phyloP scores from a whole-genome alignment of 2,113 vertebrate genomes.

The Burhinus bistriatus region DNA sequence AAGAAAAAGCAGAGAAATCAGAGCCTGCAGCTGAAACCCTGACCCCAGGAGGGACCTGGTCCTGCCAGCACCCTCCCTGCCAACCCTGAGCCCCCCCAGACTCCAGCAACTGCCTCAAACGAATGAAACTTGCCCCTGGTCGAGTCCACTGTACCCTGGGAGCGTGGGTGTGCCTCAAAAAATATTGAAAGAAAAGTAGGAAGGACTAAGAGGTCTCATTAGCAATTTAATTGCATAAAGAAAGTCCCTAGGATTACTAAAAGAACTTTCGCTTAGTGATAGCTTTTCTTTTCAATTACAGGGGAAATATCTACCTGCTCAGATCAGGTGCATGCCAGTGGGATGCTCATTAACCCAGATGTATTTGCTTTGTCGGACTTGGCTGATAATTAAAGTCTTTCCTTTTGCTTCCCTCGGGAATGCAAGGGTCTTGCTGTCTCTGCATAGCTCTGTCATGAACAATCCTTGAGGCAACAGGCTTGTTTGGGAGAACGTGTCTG shows the following conservation, averaged over 20 bases:
- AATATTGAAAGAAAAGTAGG: neutral
- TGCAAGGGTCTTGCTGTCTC: neutral
- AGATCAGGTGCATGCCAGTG: neutral
- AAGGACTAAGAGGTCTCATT: neutral
- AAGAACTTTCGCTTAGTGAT: neutral
- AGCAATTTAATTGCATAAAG: neutral
- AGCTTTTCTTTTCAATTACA: neutral
- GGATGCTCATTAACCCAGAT: slow-evolving; percentile 34
- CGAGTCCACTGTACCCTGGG: neutral
- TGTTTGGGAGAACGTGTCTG: neutral
- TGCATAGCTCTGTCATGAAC: neutral
- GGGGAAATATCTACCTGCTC: neutral
- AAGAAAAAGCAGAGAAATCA: neutral
- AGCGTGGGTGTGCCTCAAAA: neutral
- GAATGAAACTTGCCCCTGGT: neutral
- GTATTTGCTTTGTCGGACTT: neutral
- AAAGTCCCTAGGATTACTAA: neutral
- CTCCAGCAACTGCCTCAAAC: neutral
- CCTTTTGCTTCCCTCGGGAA: neutral
- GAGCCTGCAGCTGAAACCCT: neutral
- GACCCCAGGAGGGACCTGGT: neutral
- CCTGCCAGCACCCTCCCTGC: neutral
- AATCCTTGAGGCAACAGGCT: neutral
- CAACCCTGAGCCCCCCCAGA: neutral
- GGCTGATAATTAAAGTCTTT: neutral